Evolutionary conservation across 2,797 vertebrate genomes (phyloP).

Genomic region (Galago senegalensis): DNA sequence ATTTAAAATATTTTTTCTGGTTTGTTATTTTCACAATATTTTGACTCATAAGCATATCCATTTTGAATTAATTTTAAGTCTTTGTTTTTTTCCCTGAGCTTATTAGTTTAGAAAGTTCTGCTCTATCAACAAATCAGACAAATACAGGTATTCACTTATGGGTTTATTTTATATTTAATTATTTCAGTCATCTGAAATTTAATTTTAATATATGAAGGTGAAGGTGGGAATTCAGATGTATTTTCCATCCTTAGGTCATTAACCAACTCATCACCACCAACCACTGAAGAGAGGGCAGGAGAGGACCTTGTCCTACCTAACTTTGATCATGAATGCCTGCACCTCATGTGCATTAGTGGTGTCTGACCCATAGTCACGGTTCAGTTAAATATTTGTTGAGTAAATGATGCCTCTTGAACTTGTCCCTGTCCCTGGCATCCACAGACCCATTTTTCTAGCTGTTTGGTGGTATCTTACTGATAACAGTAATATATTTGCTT

Average conservation of each 20-base stretch:
- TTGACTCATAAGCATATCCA: background rate
- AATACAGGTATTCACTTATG: background rate
- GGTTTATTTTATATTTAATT: background rate
- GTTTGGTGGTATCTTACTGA: background rate
- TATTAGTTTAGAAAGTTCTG: background rate
- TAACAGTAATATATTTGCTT: fast-evolving
- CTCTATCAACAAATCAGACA: background rate
- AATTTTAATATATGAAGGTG: background rate
- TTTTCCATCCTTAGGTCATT: background rate
- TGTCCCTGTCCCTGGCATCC: background rate
- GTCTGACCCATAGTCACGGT: background rate
- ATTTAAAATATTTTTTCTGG: background rate
- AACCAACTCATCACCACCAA: background rate
- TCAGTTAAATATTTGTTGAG: background rate
- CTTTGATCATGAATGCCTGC: background rate
- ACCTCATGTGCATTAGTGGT: no score
- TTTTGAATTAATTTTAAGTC: background rate
- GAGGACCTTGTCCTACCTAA: background rate
- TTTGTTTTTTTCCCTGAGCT: background rate
- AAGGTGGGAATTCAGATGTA: background rate
- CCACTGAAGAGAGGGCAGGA: background rate
- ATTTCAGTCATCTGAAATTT: background rate
- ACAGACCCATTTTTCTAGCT: background rate
- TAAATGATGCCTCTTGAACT: background rate
- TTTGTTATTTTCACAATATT: background rate